Evolutionary conservation across 2,113 vertebrate genomes (phyloP).

Genomic region (Trachemys scripta): DNA sequence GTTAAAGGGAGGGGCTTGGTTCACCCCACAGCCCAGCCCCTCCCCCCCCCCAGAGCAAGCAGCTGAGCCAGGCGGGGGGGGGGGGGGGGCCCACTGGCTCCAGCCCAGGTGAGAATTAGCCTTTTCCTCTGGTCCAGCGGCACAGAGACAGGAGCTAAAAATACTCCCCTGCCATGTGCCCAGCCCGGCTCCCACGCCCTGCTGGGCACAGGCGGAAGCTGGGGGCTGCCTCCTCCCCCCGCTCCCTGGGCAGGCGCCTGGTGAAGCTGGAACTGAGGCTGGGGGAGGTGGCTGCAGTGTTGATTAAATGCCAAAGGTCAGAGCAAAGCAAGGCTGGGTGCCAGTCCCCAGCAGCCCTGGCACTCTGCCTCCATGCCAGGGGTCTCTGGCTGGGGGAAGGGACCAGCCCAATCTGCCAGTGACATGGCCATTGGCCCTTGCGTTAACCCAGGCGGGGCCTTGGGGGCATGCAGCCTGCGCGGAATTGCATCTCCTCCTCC

Average conservation of each 20-base stretch:
- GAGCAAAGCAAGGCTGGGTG: background rate
- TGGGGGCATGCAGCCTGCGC: background rate
- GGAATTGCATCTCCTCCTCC: background rate
- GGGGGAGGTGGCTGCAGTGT: background rate
- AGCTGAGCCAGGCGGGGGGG: background rate
- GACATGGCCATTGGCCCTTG: background rate
- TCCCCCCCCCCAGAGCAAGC: background rate
- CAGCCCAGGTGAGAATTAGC: constrained; percentile 31
- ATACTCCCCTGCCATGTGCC: background rate
- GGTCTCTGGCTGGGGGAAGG: too few relatives aligned
- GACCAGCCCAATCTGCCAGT: background rate
- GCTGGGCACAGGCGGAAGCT: background rate
- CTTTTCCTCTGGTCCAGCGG: constrained; percentile 33
- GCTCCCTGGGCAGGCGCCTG: background rate
- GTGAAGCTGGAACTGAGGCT: background rate
- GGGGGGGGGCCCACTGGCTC: accelerated
- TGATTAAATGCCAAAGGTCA: constrained; percentile 51
- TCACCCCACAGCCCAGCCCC: accelerated
- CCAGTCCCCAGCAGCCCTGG: background rate
- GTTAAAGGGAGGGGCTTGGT: background rate
- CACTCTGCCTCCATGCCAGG: background rate
- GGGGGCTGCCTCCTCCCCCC: background rate
- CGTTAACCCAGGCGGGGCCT: too few relatives aligned
- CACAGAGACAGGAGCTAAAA: background rate
- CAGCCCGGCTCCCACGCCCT: background rate